Evolutionary conservation across 2,113 vertebrate genomes (phyloP).

Genomic region (Scomber colias): DNA sequence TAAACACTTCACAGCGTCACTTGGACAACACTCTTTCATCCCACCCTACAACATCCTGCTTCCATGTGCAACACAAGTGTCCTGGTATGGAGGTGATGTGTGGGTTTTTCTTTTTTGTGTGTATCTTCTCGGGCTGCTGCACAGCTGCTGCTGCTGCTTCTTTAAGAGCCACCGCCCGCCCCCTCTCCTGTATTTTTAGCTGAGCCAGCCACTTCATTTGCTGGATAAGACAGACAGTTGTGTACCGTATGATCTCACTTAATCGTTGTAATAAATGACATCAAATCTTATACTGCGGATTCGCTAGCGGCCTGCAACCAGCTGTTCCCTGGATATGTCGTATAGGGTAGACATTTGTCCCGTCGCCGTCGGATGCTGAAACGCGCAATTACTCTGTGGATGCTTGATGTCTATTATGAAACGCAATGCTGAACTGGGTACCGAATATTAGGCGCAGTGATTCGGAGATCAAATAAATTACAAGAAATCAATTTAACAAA

Average conservation of each 20-base stretch:
- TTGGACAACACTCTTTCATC: constrained; percentile 11
- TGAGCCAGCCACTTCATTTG: constrained; percentile 85
- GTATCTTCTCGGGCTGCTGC: constrained; percentile 41
- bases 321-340: constrained; percentile 58
- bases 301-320: constrained; percentile 49
- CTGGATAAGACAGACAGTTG: constrained; percentile 79
- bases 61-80: constrained; percentile 17
- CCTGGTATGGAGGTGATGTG: constrained; percentile 48
- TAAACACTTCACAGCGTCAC: constrained; percentile 19
- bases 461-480: constrained; percentile 66
- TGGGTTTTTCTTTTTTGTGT: background rate
- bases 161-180: constrained; percentile 87
- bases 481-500: constrained; percentile 53
- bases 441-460: constrained; percentile 56
- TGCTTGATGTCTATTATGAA: constrained; percentile 73
- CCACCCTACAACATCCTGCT: constrained; percentile 7
- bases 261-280: constrained; percentile 73
- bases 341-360: constrained; percentile 43
- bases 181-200: constrained; percentile 85
- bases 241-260: constrained; percentile 77
- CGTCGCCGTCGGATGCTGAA: constrained; percentile 71
- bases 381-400: constrained; percentile 62
- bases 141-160: constrained; percentile 81
- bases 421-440: constrained; percentile 71
- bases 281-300: constrained; percentile 69